Percentiles rank a stretch among this genome's conserved stretches.
These are phyloP conservation scores for human DNA, from an alignment of 2,113 vertebrate genomes.

Conservation along the genomic window DNA sequence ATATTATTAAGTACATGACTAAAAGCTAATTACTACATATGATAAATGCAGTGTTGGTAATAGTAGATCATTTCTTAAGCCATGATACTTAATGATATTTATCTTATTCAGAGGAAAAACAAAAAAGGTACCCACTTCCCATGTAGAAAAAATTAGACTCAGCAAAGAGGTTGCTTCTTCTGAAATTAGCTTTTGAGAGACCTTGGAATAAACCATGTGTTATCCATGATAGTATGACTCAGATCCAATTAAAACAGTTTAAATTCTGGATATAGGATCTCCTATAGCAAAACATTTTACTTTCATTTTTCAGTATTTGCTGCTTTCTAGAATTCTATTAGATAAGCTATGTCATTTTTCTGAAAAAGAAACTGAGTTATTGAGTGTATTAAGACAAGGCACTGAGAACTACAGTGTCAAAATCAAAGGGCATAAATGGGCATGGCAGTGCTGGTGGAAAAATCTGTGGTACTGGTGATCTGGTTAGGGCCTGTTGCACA, in stretches of 20 bases:
- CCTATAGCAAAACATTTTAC: conserved; percentile 56
- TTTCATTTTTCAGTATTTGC: conserved; percentile 57
- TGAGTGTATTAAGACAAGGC: conserved; percentile 15
- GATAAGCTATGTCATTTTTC: conserved; percentile 42
- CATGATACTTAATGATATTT: conserved; percentile 56
- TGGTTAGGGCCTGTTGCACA: not conserved
- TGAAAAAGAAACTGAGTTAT: conserved; percentile 37
- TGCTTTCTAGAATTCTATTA: conserved; percentile 63
- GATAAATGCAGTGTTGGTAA: conserved; percentile 11
- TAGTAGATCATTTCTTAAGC: conserved; percentile 57
- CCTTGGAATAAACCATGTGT: not conserved
- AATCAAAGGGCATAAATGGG: conserved; percentile 22
- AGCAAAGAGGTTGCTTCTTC: conserved; percentile 50
- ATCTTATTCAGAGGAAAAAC: conserved; percentile 52
- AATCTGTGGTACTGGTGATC: not conserved
- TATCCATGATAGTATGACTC: not conserved
- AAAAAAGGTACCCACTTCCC: conserved; percentile 26
- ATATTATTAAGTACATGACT: conserved; percentile 48
- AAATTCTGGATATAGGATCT: conserved; percentile 62
- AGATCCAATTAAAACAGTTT: conserved; percentile 47
- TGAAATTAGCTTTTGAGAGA: conserved; percentile 56
- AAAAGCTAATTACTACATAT: conserved; percentile 3
- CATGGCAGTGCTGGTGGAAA: not conserved
- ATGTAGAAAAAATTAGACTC: conserved; percentile 31
- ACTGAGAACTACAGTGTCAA: conserved; percentile 15